Evolutionary conservation across 2,113 vertebrate genomes (phyloP), one percentile per base, ranked within the genome.

Genomic region (Sarotherodon lohbergeri): DNA sequence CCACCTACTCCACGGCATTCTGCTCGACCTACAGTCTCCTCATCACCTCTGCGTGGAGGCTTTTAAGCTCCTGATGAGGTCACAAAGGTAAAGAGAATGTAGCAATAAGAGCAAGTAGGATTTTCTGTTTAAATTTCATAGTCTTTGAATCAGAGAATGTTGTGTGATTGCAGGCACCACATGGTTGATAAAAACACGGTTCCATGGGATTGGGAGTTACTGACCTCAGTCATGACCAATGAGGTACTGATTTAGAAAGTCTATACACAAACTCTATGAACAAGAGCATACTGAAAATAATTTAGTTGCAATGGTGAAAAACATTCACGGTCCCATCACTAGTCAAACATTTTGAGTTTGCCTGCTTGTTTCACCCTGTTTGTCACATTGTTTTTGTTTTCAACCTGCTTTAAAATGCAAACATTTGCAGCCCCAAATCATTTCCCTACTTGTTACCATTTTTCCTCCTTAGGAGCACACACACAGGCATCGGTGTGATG

Each of bases 151-250:
- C 52, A 16, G 19, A 66, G 80, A 5, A n/a, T 83, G 7, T 27
- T 85, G 82, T 86, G 50, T 86, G 12, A 36, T 93, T 94, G 24
- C 89, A 99, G 98, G 95, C 96, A 98, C 76, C 98, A 98, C 92
- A 97, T 97, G 84, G 97, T 96, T 81, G 97, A 96, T 59, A 52
- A 71, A 56, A 13, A 91, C 36, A 96, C 96, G 0, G 94, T 97
- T 88, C 96, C 97, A 32, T 99, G 98, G 98, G 97, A 99, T 92
- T 99, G 98, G 98, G 96, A 95, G 5, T 94, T 98, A 87, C 90
- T 99, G 82, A 93, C 94, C 5, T 95, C 93, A 34, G 89, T 97
- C 86, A 97, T 99, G 97, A 89, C 96, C 7, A 94, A 95, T 82
- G 91, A 98, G 98, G 98, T 99, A 97, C 85, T 41, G 71, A 7